Base-by-base conservation (phyloP, 2,888 invertebrate species). In the Eretmocerus hayati region DNA sequence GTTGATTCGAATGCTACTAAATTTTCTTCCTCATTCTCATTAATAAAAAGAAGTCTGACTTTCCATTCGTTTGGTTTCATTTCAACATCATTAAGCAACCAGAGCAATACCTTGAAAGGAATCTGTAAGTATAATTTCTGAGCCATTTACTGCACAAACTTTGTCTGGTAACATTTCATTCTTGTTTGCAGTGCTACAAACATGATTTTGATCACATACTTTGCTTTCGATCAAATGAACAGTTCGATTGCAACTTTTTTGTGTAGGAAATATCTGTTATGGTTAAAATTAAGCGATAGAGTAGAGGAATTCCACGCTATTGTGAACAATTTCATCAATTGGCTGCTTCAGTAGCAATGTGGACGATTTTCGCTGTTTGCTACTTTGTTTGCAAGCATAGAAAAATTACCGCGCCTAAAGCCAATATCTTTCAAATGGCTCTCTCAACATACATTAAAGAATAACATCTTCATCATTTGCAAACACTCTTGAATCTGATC, bases 141-240 rank as follows among this genome's bases (percentile, higher is more conserved):
- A 42, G 32, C 36, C 16, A 31, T 42, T 2, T 50, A 52, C 40
- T 30, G 30, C 46, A 30, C 26, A 46, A 52, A 32, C 38, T 53
- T 50, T 41, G 42, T 50, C 42, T 53, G 53, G 50, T 53, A 53
- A 50, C 48, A 46, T 49, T 42, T 46, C 11, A 45, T 51, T 47
- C 40, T 43, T 26, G 35, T 39, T 42, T 42, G 40, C 37, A 41
- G 37, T 52, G 42, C 48, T 49, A 43, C 42, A 22, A 38, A 49
- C 49, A 39, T 44, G 45, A 18, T 32, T 50, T 44, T 32, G 16
- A 48, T 48, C 38, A 48, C 43, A 33, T 21, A 23, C 36, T 42
- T 50, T 42, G 21, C 18, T 31, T 47, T 47, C 19, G 22, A 30
- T 37, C 30, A 18, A 23, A 35, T 30, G 20, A 46, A 21, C 41